Evolutionary conservation across 2,113 vertebrate species (phyloP).

Genomic region (Osmerus eperlanus): DNA sequence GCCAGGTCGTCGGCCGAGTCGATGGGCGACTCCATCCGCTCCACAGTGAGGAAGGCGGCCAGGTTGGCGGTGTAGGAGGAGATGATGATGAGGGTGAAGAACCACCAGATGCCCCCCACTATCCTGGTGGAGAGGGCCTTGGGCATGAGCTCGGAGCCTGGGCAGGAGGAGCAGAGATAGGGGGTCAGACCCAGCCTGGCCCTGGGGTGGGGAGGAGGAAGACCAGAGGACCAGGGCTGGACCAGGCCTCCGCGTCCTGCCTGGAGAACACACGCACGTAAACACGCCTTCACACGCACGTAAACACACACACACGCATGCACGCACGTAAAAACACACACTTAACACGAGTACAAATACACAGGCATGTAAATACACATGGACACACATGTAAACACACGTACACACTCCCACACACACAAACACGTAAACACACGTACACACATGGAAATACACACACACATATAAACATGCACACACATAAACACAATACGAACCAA

Average conservation of each 20-base stretch:
- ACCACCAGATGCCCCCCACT: conserved; percentile 99
- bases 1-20: conserved; percentile 97
- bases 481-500: no score
- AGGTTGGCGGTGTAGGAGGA: conserved; percentile 98
- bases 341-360: neutral
- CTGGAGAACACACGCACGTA: conserved; percentile 12
- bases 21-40: conserved; percentile 97
- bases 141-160: conserved; percentile 99
- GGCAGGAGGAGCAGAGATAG: conserved; percentile 80
- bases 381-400: neutral
- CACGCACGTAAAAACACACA: neutral
- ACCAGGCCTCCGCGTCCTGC: conserved; percentile 40
- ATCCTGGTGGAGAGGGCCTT: conserved; percentile 99
- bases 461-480: neutral
- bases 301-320: conserved; percentile 25
- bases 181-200: conserved; percentile 31
- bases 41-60: conserved; percentile 98
- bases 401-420: neutral
- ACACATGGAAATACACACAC: neutral
- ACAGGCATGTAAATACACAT: neutral
- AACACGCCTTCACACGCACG: conserved; percentile 21
- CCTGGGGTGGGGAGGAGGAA: conserved; percentile 36
- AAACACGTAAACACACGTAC: neutral
- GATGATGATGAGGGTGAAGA: conserved; percentile 99
- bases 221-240: conserved; percentile 28